A percentile compares a stretch with the other conserved stretches of the same genome.
These are phyloP conservation scores for Chiridota heheva DNA, from an alignment of 35 echinoderm and acorn worm species.

Conservation along the genomic window DNA sequence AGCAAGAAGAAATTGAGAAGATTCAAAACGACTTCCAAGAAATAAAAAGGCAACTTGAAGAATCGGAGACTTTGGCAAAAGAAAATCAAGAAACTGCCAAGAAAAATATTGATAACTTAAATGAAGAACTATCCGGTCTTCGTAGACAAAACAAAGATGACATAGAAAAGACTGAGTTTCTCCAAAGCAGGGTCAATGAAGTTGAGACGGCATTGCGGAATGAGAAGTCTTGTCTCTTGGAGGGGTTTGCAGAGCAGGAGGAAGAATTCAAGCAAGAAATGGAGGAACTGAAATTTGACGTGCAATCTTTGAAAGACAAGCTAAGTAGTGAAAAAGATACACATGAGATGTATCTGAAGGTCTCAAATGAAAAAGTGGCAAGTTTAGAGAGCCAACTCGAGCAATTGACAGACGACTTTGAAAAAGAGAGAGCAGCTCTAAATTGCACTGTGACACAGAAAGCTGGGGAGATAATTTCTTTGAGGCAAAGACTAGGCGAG, in stretches of 20 bases:
- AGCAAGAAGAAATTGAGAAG: neutral
- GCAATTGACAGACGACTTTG: too few relatives aligned
- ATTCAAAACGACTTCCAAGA: neutral
- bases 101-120: neutral
- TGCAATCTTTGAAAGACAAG: conserved; percentile 16
- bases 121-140: neutral
- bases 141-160: neutral
- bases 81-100: conserved; percentile 1
- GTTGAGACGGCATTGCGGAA: conserved; percentile 42
- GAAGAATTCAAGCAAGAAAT: conserved; percentile 41
- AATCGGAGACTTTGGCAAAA: neutral
- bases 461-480: too few relatives aligned
- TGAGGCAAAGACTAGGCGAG: neutral
- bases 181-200: conserved; percentile 28
- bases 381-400: too few relatives aligned
- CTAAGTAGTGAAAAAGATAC: conserved; percentile 8
- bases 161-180: conserved; percentile 30
- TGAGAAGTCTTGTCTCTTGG: conserved; percentile 57
- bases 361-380: too few relatives aligned
- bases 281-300: conserved; percentile 8
- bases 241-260: conserved; percentile 64
- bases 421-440: too few relatives aligned
- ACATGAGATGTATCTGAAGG: conserved; percentile 15
- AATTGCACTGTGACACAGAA: too few relatives aligned
- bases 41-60: neutral